These are phyloP conservation scores for Acanthosepion esculentum DNA, from an alignment of 2,888 invertebrate genomes.

Conservation along the genomic window DNA sequence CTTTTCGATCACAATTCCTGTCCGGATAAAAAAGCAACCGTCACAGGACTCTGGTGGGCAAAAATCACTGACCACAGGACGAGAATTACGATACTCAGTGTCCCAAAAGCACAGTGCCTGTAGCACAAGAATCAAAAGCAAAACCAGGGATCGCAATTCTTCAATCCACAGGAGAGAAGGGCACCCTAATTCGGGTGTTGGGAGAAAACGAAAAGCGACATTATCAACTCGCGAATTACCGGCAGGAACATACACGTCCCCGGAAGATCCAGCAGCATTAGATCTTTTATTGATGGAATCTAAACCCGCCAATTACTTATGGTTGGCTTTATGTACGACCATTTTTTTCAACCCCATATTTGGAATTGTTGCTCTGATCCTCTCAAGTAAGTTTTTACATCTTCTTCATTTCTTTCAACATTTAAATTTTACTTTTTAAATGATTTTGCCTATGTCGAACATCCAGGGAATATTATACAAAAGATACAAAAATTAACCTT, in stretches of 20 bases:
- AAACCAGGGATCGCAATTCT: not conserved
- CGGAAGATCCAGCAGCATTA: constrained; percentile 35
- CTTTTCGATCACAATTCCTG: not conserved
- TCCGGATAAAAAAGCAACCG: not conserved
- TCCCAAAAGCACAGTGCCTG: not conserved
- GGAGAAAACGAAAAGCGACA: not conserved
- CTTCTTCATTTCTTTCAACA: not conserved
- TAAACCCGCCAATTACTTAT: constrained; percentile 53
- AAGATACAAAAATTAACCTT: too few relatives aligned
- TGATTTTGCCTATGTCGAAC: not conserved
- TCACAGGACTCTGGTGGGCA: not conserved
- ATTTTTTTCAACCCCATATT: constrained; percentile 55
- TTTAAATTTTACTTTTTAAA: not conserved
- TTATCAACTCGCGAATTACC: constrained; percentile 36
- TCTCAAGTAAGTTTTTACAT: constrained; percentile 52
- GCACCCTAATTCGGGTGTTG: not conserved
- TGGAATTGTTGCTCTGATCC: constrained; percentile 54
- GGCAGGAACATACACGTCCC: constrained; percentile 4
- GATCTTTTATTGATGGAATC: constrained; percentile 52
- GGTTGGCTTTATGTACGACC: constrained; percentile 54
- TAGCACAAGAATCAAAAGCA: not conserved
- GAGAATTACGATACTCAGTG: not conserved
- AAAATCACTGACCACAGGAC: not conserved
- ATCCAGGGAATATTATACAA: not conserved
- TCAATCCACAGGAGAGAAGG: not conserved